These are phyloP conservation scores for Melinopterus prodromus DNA, from an alignment of 2,888 invertebrate species.

Conservation along the genomic window DNA sequence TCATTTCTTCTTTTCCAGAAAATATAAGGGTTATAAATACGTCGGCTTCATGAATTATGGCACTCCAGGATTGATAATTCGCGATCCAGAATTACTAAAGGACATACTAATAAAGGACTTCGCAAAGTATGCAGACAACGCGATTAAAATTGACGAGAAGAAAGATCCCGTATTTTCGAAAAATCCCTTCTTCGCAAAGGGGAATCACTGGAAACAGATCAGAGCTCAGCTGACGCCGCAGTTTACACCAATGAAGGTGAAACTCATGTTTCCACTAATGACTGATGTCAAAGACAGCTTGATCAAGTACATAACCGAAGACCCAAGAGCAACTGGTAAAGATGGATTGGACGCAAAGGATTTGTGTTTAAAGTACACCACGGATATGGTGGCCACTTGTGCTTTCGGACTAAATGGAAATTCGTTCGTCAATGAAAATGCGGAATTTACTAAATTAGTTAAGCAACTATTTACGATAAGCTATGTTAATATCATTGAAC, in stretches of 20 bases:
- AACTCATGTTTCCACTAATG: conserved; percentile 32
- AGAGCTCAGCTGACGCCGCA: conserved; percentile 49
- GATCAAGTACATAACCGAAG: conserved; percentile 20
- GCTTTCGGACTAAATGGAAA: conserved; percentile 60
- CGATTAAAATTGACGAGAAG: conserved; percentile 34
- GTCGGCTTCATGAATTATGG: conserved; percentile 39
- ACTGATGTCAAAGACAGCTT: conserved; percentile 24
- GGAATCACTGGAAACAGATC: conserved; percentile 39
- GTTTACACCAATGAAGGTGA: conserved; percentile 48
- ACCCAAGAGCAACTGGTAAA: neutral
- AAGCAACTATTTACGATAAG: conserved; percentile 41
- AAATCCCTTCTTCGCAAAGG: conserved; percentile 40
- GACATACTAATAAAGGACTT: conserved; percentile 40
- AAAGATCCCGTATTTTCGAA: conserved; percentile 38
- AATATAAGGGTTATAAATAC: conserved; percentile 27
- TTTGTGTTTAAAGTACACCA: conserved; percentile 47
- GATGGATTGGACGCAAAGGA: conserved; percentile 39
- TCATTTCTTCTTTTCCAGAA: no score
- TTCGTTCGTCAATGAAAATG: conserved; percentile 51
- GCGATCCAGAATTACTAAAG: conserved; percentile 39
- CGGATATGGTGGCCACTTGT: conserved; percentile 60
- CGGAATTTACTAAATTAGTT: conserved; percentile 39
- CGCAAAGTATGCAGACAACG: conserved; percentile 38
- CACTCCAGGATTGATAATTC: conserved; percentile 34
- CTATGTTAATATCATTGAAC: conserved; percentile 30